phyloP scores from a whole-genome alignment of 2,888 invertebrate species.

The Hirudinaria manillensis region DNA sequence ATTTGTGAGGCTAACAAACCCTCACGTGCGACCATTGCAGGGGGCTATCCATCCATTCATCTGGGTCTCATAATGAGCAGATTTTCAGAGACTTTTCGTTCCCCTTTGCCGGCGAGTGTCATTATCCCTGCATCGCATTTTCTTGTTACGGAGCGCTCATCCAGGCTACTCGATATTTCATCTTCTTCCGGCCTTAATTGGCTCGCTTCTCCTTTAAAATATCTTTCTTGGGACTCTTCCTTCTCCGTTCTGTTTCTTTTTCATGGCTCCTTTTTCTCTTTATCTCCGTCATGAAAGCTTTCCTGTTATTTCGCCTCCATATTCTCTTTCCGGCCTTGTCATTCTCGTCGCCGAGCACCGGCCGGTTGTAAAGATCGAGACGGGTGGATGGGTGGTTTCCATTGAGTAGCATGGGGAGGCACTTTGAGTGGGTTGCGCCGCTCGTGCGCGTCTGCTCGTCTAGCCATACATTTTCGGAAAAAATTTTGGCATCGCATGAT shows the following conservation, averaged over 20 bases:
- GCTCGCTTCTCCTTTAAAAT: conserved; percentile 15
- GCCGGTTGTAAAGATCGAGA: no score
- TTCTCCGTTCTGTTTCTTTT: neutral
- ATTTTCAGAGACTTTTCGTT: no score
- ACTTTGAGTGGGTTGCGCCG: no score
- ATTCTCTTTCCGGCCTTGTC: neutral
- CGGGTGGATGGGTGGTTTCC: no score
- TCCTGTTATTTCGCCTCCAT: neutral
- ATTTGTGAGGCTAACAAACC: neutral
- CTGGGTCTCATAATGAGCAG: no score
- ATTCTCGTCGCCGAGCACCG: neutral
- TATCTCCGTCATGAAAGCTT: neutral
- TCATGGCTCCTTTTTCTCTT: neutral
- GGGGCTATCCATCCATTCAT: no score
- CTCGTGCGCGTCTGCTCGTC: no score
- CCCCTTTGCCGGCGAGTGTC: neutral
- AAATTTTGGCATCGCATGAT: no score
- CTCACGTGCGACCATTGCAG: neutral
- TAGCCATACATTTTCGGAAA: no score
- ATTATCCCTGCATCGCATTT: conserved; percentile 14
- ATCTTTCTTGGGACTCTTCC: conserved; percentile 15
- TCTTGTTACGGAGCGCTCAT: conserved; percentile 15
- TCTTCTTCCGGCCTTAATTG: conserved; percentile 7
- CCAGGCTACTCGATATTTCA: conserved; percentile 10
- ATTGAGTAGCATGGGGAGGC: no score